These are phyloP conservation scores for Acutogordius australiensis DNA, from an alignment of 2,888 invertebrate species.

Conservation along the genomic window DNA sequence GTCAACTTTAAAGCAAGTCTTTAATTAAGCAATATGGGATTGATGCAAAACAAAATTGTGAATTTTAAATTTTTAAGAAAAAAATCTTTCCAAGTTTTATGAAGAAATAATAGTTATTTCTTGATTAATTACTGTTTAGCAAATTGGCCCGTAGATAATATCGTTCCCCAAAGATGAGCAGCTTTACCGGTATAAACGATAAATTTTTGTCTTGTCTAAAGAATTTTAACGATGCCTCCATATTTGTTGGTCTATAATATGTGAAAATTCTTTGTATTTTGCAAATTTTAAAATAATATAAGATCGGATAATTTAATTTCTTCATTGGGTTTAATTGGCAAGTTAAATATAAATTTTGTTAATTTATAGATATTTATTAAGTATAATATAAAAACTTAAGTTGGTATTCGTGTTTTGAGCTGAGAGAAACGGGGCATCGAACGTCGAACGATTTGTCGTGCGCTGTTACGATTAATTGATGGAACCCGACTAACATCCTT, in stretches of 20 bases:
- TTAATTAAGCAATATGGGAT: too few relatives aligned
- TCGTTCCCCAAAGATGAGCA: neutral
- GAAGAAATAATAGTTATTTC: too few relatives aligned
- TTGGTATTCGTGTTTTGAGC: neutral
- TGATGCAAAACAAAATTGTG: too few relatives aligned
- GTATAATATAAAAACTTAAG: neutral
- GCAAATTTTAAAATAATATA: neutral
- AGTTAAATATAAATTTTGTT: too few relatives aligned
- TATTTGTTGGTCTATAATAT: neutral
- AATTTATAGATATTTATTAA: too few relatives aligned
- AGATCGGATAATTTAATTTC: too few relatives aligned
- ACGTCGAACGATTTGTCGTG: constrained; percentile 1
- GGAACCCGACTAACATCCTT: neutral
- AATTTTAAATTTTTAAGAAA: too few relatives aligned
- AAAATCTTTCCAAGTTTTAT: too few relatives aligned
- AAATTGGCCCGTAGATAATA: neutral
- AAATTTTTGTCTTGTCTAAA: neutral
- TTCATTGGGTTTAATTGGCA: too few relatives aligned
- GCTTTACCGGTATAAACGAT: neutral
- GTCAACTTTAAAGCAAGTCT: too few relatives aligned
- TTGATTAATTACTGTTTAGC: constrained; percentile 1
- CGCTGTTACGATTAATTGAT: neutral
- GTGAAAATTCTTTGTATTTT: neutral
- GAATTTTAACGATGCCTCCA: neutral
- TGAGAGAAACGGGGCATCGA: neutral